Base-by-base conservation (phyloP, 2,113 vertebrate genomes). In the Salminus brasiliensis region DNA sequence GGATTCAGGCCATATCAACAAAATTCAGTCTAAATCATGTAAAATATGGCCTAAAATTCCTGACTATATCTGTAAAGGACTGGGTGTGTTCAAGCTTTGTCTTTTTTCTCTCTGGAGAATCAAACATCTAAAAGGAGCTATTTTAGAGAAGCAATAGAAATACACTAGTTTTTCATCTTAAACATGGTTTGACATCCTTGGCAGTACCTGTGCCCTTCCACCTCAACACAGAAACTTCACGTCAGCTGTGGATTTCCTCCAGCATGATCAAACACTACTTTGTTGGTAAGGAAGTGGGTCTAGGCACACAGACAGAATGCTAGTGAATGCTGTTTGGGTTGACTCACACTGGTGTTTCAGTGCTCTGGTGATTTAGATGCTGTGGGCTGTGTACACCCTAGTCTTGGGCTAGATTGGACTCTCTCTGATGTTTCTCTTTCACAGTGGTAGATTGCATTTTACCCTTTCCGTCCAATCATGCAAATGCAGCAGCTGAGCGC, bases 381-480 rank as follows among this genome's bases (percentile, higher is more conserved):
- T 39, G 30, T 16, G 21, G 32, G 62, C 62, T 72, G 12, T 52
- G 16, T 72, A 29, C 47, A 72, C 23, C 29, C 69, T 23, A 10
- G 34, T 23, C 49, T 53, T 3, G 8, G 11, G 6, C 25, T 30
- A 32, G 45, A 39, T 36, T 34, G 63, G 32, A 8, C 32, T 67
- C 34, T 23, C 39, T 36, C 21, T 41, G 65, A 67, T 67, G 34
- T 67, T 55, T 55, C 52, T 55, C 23, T 55, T 55, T 55, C 52
- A 55, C 52, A 55, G 52, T 11, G 23, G 52, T 8, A 55, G 52
- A 55, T 55, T 55, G 52, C 21, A 55, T 55, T 55, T 55, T 55
- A 55, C 52, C 60, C 30, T 65, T 34, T 65, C 30, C 27, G 27
- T 30, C 68, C 25, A 32, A 71, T 47, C 25, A 32, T 71, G 68